Conservation (phyloP, 2,888 invertebrate species). For the Heteromurus nitidus region DNA sequence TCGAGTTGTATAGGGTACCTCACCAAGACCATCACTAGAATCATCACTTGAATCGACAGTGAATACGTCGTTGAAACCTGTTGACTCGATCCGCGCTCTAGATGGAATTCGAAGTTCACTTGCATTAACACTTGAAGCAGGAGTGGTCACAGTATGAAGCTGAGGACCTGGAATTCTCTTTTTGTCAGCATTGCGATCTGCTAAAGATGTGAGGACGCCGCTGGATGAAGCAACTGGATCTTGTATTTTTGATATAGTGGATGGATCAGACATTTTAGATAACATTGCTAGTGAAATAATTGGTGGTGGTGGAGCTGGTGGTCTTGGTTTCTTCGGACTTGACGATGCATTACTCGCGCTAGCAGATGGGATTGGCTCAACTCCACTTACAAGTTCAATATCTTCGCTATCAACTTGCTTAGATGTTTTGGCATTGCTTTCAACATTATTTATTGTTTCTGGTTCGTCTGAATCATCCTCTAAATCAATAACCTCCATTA, state of each 20-base stretch:
- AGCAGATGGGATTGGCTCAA: background rate
- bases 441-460: background rate
- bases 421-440: background rate
- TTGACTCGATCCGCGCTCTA: no score
- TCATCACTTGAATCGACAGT: constrained; percentile 37
- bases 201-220: no score
- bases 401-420: background rate
- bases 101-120: background rate
- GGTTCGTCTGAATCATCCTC: constrained; percentile 1
- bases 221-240: no score
- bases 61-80: no score
- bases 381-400: background rate
- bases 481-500: constrained; percentile 1
- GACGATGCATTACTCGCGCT: background rate
- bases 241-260: no score
- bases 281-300: no score
- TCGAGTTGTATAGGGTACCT: no score
- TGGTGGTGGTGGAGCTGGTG: background rate
- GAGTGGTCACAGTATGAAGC: no score
- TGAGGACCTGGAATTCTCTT: no score
- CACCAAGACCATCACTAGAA: constrained; percentile 47
- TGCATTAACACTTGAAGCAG: background rate
- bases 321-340: background rate
- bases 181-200: no score
- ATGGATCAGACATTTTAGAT: no score